Percentiles rank a stretch among this genome's conserved stretches.
Conservation (phyloP, 2,797 vertebrate species). For the Pseudocheirus occidentalis region DNA sequence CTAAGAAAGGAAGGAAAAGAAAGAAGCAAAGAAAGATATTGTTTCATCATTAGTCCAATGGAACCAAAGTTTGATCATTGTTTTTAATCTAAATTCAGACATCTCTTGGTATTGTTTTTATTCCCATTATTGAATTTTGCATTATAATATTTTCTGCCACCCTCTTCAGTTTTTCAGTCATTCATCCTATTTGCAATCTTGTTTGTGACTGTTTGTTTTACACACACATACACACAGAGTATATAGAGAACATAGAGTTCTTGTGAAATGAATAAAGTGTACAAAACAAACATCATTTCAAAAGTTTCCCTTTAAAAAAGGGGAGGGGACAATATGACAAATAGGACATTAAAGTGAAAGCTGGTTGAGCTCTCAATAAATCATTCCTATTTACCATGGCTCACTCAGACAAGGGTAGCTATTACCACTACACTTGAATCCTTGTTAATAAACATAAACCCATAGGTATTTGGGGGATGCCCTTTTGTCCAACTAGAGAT, state of each 20-base stretch:
- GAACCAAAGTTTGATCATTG: background rate
- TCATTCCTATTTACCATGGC: background rate
- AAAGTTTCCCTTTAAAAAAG: background rate
- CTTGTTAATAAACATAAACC: constrained; percentile 17
- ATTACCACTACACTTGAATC: constrained; percentile 23
- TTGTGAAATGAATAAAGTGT: background rate
- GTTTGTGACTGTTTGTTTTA: background rate
- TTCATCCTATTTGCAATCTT: background rate
- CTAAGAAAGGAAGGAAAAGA: background rate
- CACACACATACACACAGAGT: background rate
- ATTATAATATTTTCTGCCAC: background rate
- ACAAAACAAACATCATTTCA: background rate
- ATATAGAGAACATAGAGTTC: background rate
- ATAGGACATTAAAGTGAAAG: constrained; percentile 2
- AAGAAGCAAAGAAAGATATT: background rate
- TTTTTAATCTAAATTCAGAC: background rate
- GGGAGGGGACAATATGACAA: background rate
- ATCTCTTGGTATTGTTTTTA: background rate
- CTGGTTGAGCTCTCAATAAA: background rate
- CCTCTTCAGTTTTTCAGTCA: background rate
- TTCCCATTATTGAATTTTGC: background rate
- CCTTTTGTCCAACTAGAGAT: background rate
- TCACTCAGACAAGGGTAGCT: background rate
- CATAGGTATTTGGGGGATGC: background rate
- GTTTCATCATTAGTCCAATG: background rate